Base-by-base conservation (phyloP, 2,888 invertebrate species). In the Steinernema carpocapsae region DNA sequence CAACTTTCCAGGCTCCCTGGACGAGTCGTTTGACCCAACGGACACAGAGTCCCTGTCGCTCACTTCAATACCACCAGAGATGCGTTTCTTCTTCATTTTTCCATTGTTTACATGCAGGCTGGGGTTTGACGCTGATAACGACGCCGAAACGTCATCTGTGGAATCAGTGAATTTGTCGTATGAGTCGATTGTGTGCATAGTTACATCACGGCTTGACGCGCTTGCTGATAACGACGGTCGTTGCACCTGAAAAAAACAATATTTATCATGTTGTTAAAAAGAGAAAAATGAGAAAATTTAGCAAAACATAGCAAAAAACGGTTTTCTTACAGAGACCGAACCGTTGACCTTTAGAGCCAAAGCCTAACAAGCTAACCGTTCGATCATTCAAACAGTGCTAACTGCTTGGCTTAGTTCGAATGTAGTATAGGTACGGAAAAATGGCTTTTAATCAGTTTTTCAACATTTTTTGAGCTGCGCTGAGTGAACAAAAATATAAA, bases 1-100 rank as follows among this genome's bases (percentile, higher is more conserved):
- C 26, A 64, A n/a, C 29, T 64, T 64, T 17, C 64, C 64, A 2
- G 64, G 64, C 14, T 64, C 64, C 29, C 64, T 64, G 22, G 64
- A 29, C 37, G 64, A 64, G 29, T 64, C 64, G 22, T 22, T 64
- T 17, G 64, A 64, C 4, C 64, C 64, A 32, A 64, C 19, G 12
- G 64, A 64, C 10, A 29, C 64, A 32, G 24, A 29, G 14, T 64
- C 48, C 17, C 48, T 48, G 48, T n/a, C 64, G 37, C 37, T 37
- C 14, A 32, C 7, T 12, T 37, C 37, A n/a, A 37, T 2, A 14
- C 17, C 64, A n/a, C 26, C 29, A 4, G 64, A 64, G 14, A 64
- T 22, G 29, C 64, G 10, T 7, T 64, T 64, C 32, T 64, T 64
- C 32, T 64, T 64, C 32, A 26, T 29, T 37, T 64, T 64, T 1